These are phyloP conservation scores for Paramormyrops hopkinsi DNA, from an alignment of 2,797 vertebrate species.

Conservation along the genomic window DNA sequence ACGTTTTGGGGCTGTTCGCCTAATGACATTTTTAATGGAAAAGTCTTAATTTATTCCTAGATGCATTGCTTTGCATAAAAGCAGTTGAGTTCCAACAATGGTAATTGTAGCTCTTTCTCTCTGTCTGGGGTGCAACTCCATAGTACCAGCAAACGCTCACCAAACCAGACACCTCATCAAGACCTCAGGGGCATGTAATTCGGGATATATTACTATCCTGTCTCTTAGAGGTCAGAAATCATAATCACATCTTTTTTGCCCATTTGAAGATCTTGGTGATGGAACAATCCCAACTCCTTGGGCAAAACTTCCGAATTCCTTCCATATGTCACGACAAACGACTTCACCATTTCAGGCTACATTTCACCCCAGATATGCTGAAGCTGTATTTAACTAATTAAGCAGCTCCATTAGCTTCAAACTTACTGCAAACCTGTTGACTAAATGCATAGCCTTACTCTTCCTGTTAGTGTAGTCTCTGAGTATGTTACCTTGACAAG, in stretches of 20 bases:
- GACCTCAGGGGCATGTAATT: background rate
- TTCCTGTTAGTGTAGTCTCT: background rate
- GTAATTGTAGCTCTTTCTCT: background rate
- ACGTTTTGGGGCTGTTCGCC: background rate
- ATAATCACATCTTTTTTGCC: background rate
- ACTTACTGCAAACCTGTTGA: background rate
- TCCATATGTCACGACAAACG: background rate
- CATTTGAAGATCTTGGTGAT: background rate
- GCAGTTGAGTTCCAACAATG: background rate
- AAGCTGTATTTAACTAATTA: background rate
- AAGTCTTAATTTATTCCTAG: background rate
- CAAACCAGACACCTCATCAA: background rate
- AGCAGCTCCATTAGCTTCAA: background rate
- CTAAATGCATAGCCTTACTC: background rate
- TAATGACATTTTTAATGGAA: constrained; percentile 4
- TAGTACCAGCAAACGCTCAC: background rate
- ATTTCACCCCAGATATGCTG: background rate
- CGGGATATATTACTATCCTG: background rate
- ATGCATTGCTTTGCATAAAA: background rate
- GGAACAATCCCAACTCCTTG: background rate
- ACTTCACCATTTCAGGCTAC: background rate
- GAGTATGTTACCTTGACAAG: background rate
- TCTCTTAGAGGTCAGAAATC: background rate
- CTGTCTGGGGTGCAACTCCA: background rate
- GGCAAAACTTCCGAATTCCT: background rate